A percentile compares a stretch with the other conserved stretches of the same genome.
phyloP scores from a whole-genome alignment of 2,888 invertebrate genomes.

The Digitonthophagus gazella region DNA sequence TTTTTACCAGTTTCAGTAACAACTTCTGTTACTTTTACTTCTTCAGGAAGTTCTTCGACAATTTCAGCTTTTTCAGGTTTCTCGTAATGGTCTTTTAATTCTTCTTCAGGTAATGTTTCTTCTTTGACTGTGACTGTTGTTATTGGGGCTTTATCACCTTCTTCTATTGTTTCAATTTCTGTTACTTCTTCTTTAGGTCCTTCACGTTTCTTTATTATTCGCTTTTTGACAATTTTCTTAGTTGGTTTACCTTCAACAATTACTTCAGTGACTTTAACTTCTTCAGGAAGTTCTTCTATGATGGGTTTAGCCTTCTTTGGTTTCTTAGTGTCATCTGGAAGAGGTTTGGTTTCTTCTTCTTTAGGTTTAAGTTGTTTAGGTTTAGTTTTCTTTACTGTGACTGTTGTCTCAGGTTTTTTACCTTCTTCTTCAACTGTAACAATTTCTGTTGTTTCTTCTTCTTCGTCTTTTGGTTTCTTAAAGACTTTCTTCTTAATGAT shows the following conservation, averaged over 20 bases:
- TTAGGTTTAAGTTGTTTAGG: conserved; percentile 41
- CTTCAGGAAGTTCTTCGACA: conserved; percentile 39
- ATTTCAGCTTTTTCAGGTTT: conserved; percentile 34
- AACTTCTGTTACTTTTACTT: conserved; percentile 35
- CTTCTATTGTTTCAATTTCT: conserved; percentile 41
- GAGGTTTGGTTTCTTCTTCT: conserved; percentile 26
- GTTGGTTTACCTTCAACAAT: conserved; percentile 37
- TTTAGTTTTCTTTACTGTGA: conserved; percentile 40
- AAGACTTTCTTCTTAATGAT: conserved; percentile 32
- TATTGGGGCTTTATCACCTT: conserved; percentile 39
- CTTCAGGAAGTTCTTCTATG: conserved; percentile 25
- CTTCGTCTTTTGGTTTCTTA: conserved; percentile 30
- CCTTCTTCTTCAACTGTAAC: conserved; percentile 38
- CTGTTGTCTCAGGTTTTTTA: conserved; percentile 39
- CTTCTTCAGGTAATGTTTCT: conserved; percentile 28
- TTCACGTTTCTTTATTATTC: conserved; percentile 43
- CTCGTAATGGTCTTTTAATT: conserved; percentile 37
- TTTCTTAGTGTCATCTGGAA: conserved; percentile 25
- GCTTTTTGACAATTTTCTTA: conserved; percentile 42
- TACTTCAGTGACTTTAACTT: conserved; percentile 40
- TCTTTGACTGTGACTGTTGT: conserved; percentile 40
- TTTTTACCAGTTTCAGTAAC: conserved; percentile 25
- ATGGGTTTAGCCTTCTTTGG: conserved; percentile 33
- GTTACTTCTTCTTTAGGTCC: conserved; percentile 46
- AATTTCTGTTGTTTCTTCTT: conserved; percentile 44